A percentile compares a stretch with the other conserved stretches of the same genome.
phyloP scores from a whole-genome alignment of 2,888 invertebrate genomes.

The Miltochrista miniata region DNA sequence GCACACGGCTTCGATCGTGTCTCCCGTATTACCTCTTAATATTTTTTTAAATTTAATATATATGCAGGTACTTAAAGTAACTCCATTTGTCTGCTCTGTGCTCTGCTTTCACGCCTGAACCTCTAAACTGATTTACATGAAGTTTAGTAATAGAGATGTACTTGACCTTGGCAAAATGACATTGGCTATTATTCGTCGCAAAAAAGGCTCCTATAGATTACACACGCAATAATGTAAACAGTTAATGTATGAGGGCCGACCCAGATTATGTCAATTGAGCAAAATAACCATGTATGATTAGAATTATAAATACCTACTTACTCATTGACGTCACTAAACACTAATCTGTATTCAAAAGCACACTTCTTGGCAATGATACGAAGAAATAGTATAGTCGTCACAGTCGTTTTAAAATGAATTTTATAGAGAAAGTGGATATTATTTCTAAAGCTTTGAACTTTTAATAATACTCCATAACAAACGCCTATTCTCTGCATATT shows the following conservation, averaged over 20 bases:
- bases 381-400: slow-evolving; percentile 17
- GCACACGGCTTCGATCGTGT: no score
- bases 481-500: no score
- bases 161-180: no score
- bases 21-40: no score
- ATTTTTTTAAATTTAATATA: no score
- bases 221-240: slow-evolving; percentile 29
- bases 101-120: no score
- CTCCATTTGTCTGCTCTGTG: no score
- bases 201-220: slow-evolving; percentile 47
- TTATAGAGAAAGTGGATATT: neutral
- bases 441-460: neutral
- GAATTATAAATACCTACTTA: slow-evolving; percentile 43
- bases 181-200: no score
- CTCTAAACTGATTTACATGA: no score
- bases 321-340: slow-evolving; percentile 18
- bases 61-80: no score
- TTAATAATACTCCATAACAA: no score
- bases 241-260: slow-evolving; percentile 54
- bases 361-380: slow-evolving; percentile 4
- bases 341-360: slow-evolving; percentile 40
- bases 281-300: slow-evolving; percentile 51
- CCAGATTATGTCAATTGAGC: slow-evolving; percentile 49
- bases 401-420: neutral
- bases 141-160: no score